Evolutionary conservation across 2,113 vertebrate species (phyloP).

Genomic region (Catharus bicknelli): DNA sequence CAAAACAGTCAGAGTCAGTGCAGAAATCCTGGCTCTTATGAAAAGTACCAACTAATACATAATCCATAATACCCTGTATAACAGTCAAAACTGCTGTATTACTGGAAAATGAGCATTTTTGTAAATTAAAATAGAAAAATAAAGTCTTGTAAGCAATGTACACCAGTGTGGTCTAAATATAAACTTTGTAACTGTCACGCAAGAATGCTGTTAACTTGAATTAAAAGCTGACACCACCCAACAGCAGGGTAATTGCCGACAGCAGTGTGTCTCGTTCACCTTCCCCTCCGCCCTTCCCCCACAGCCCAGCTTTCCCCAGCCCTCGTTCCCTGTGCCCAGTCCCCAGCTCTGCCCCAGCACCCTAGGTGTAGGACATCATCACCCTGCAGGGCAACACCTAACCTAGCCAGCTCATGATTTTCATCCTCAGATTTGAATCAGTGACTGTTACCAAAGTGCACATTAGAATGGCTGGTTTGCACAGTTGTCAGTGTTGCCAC

Average conservation of each 20-base stretch:
- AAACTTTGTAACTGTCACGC: not conserved
- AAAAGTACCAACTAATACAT: not conserved
- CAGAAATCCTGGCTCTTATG: not conserved
- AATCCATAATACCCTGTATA: not conserved
- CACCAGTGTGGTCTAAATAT: not conserved
- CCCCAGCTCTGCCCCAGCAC: not conserved
- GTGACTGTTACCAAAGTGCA: not conserved
- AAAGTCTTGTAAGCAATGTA: not conserved
- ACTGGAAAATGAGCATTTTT: not conserved
- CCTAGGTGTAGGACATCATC: not conserved
- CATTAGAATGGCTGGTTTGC: not conserved
- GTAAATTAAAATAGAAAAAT: not conserved
- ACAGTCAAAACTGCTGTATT: not conserved
- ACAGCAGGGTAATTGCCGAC: not conserved
- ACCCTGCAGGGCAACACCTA: not conserved
- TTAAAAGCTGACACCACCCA: not conserved
- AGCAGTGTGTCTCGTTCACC: accelerated
- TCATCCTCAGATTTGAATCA: not conserved
- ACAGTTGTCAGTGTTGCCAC: accelerated
- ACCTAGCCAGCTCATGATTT: not conserved
- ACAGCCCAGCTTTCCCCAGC: accelerated
- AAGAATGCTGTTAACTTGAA: not conserved
- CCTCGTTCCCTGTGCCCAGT: not conserved
- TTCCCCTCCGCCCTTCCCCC: not conserved
- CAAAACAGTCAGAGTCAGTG: not conserved